phyloP scores from a whole-genome alignment of 2,888 invertebrate species.

The Andrena bucephala region DNA sequence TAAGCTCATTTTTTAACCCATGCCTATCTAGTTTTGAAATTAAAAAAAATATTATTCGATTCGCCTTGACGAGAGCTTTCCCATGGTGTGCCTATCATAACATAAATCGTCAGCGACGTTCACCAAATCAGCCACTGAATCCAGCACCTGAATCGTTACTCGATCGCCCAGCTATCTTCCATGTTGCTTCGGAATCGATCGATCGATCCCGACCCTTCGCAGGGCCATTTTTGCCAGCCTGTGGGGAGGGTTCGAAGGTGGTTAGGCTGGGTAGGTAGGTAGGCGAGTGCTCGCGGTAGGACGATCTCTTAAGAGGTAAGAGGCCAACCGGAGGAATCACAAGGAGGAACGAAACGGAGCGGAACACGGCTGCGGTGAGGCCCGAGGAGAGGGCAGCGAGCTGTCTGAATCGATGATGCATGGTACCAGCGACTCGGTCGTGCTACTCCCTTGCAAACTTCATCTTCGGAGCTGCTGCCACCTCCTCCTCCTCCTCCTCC shows the following conservation, averaged over 20 bases:
- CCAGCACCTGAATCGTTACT: constrained; percentile 7
- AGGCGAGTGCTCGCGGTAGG: constrained; percentile 55
- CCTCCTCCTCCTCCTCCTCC: constrained; percentile 8
- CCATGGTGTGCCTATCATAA: no score
- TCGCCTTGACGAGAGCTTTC: no score
- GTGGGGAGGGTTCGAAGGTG: constrained; percentile 53
- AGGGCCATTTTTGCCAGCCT: constrained; percentile 54
- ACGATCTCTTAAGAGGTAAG: constrained; percentile 59
- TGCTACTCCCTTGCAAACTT: constrained; percentile 76
- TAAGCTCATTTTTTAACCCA: no score
- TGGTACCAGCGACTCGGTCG: constrained; percentile 75
- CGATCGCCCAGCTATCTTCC: constrained; percentile 31
- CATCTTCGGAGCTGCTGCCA: constrained; percentile 63
- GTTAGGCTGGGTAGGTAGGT: constrained; percentile 50
- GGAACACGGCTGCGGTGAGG: constrained; percentile 56
- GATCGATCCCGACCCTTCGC: constrained; percentile 57
- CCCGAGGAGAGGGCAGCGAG: constrained; percentile 54
- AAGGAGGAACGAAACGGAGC: constrained; percentile 62
- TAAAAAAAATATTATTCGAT: no score
- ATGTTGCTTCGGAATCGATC: constrained; percentile 46
- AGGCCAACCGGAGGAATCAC: constrained; percentile 61
- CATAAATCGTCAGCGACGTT: neutral
- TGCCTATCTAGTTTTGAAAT: no score
- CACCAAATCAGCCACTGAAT: constrained; percentile 7
- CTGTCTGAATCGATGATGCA: constrained; percentile 82